Base-by-base conservation (phyloP, 2,888 invertebrate species). In the Volucella zonaria region DNA sequence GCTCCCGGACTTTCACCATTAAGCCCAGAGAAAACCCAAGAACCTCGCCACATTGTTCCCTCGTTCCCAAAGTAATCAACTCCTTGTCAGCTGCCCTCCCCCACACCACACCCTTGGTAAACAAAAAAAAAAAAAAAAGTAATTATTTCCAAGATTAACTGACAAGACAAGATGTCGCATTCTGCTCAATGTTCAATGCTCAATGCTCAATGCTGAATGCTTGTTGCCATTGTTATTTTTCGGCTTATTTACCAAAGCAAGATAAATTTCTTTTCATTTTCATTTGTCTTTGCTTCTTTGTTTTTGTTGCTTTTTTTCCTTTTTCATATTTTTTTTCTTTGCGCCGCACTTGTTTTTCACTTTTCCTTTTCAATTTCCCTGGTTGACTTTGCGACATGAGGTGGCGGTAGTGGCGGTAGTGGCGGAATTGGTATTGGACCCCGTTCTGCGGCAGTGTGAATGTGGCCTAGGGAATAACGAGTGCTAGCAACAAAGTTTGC, bases 141-240 rank as follows among this genome's bases (percentile, higher is more conserved):
- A 83, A 83, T 83, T 83, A 83, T 83, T 83, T 83, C 61, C 75
- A 40, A 80, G 83, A 83, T 83, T 83, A 83, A 83, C 83, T 76
- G 83, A 83, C 79, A 83, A 79, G 83, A 80, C 79, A 83, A 83
- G 83, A 83, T 83, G 83, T 80, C 83, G 83, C 75, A 75, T 83
- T 83, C 40, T 83, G 54, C 64, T 78, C 74, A 31, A 31, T 31
- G 31, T 31, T 31, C 31, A 31, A 31, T 31, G 31, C 31, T 31
- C 31, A 31, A 31, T 31, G 31, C 31, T 6, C 31, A 18, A 18
- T 18, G 18, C 18, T 18, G 1, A n/a, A n/a, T n/a, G n/a, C n/a
- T n/a, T n/a, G 64, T 45, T 82, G 58, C 68, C 75, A 59, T 83
- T 83, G 75, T 83, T 83, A 83, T 79, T 83, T 83, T 80, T 80